A percentile compares a stretch with the other conserved stretches of the same genome.
Evolutionary conservation across 2,888 invertebrate genomes (phyloP).

Genomic region (Drosophila tanythrix): DNA sequence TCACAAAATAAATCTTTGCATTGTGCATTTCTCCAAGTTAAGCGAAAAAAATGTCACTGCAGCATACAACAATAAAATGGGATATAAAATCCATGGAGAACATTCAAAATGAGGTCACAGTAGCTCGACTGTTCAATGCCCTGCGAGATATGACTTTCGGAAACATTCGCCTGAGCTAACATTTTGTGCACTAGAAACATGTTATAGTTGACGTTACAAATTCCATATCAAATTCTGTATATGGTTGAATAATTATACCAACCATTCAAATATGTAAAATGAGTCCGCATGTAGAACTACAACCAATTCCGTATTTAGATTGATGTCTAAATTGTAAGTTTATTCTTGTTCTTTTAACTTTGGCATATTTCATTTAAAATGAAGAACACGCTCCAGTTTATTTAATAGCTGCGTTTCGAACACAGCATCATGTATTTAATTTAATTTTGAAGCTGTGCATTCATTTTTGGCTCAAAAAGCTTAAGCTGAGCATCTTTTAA

Average conservation of each 20-base stretch:
- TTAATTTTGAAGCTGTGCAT: not conserved
- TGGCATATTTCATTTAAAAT: not conserved
- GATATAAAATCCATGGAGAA: constrained; percentile 32
- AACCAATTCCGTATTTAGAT: not conserved
- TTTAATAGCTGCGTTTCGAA: not conserved
- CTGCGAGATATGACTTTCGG: not conserved
- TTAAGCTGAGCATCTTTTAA: not conserved
- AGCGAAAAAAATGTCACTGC: constrained; percentile 43
- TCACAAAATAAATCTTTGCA: constrained; percentile 79
- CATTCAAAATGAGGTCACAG: not conserved
- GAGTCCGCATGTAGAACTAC: not conserved
- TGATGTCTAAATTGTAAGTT: not conserved
- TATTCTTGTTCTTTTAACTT: not conserved
- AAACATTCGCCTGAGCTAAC: not conserved
- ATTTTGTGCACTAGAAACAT: not conserved
- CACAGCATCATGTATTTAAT: not conserved
- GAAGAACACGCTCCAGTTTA: not conserved
- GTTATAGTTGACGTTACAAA: not conserved
- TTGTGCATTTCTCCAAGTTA: constrained; percentile 68
- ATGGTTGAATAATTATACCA: not conserved
- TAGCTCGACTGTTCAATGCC: constrained; percentile 6
- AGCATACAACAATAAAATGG: constrained; percentile 52
- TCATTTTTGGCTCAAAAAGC: not conserved
- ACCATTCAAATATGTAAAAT: not conserved
- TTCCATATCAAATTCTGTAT: not conserved